Evolutionary conservation across 64 coral and sea anemone genomes (phyloP), one percentile per base, ranked within the genome.

Genomic region (Anthopleura sola): DNA sequence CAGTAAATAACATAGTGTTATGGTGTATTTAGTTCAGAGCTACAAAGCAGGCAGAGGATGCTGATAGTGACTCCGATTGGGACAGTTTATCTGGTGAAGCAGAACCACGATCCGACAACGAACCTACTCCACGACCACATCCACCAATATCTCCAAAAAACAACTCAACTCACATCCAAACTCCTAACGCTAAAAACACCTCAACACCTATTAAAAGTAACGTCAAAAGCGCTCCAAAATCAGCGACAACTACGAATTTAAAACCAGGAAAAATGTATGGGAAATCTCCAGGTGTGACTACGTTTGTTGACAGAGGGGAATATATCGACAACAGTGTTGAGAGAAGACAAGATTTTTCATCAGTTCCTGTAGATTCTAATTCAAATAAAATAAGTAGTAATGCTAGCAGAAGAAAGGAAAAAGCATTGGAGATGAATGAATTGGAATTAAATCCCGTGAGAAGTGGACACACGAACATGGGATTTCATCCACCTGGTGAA

Each of bases 61-160:
- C 10, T 1, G 93, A 95, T 46, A 97, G 94, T 84, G 94, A 87
- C 83, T 97, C 94, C 0, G 94, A 97, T 40, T 97, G 94, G 94
- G 94, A 97, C 90, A 97, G 94, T 78, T 81, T 97, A n/a, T 82
- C 94, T 28, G 94, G 90, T 10, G 94, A 90, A 37, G 78, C 87
- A 49, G 68, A 55, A 34, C 83, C 90, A 32, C 75, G 83, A 58
- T 92, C 94, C 36, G 90, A 89, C 37, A 84, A 90, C 47, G 94
- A 93, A 55, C 36, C 37, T 23, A 84, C 87, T 37, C 90, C 94
- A 31, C 86, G 80, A 53, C 57, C 71, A 54, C 87, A 85, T 20
- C 94, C 85, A 40, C 54, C 54, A 49, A 82, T 84, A 29, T 90
- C 94, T 23, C 32, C 84, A 39, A 75, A 49, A 81, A 90, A 23